Conservation (phyloP, 2,113 vertebrate species). For the Paradisaea rubra region DNA sequence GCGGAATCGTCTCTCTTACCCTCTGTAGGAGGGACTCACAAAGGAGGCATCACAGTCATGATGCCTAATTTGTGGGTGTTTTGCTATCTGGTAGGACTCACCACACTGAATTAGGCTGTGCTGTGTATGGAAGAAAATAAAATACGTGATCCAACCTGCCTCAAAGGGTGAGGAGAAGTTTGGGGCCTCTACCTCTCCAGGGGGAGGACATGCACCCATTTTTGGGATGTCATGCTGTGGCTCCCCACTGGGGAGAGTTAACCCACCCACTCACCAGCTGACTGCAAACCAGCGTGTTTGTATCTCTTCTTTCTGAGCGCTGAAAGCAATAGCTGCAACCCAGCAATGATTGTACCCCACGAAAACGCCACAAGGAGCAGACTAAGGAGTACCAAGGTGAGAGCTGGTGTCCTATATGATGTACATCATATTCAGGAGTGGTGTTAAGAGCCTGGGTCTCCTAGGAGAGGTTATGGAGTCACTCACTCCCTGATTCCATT, state of each 20-base stretch:
- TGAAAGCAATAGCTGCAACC: background rate
- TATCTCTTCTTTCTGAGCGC: background rate
- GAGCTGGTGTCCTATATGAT: fast-evolving
- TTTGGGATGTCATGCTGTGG: background rate
- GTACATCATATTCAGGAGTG: background rate
- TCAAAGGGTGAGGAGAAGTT: background rate
- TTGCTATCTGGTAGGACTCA: background rate
- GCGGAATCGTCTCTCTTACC: background rate
- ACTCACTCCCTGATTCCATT: background rate
- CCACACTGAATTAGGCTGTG: background rate
- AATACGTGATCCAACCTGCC: fast-evolving
- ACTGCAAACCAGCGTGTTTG: background rate
- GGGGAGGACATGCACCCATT: background rate
- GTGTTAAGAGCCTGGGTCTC: background rate
- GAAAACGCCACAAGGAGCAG: background rate
- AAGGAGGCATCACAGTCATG: background rate
- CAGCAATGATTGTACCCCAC: background rate
- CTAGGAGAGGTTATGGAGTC: background rate
- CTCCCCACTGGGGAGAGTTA: background rate
- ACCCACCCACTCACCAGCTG: background rate
- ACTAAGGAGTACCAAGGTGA: background rate
- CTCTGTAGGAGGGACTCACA: background rate
- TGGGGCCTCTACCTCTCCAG: background rate
- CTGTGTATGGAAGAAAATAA: background rate
- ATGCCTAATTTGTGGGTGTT: background rate